Base-by-base conservation (phyloP, 1,140 invertebrate genomes). In the Sarcophaga peregrina region DNA sequence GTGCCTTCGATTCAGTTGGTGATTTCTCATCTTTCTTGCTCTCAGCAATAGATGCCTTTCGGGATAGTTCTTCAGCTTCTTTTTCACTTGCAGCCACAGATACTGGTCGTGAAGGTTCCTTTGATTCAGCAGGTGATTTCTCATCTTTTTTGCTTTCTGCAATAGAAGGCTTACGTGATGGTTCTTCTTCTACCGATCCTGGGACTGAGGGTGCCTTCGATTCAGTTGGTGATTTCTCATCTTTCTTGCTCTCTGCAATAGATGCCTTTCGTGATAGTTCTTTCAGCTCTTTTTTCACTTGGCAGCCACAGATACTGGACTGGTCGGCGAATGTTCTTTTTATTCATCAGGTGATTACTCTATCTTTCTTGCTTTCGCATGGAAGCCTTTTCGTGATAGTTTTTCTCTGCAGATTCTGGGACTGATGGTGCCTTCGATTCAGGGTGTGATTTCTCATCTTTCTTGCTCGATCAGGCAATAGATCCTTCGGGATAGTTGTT, bases 401-500 rank as follows among this genome's bases (percentile, higher is more conserved):
- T 68, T n/a, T 25, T n/a, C 58, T 84, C 80, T 8, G 83, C 13
- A 76, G 85, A 84, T 15, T 84, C 84, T 0, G 68, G 84, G 0
- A 85, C 85, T 0, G 86, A 87, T n/a, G 75, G 20, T 48, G 75
- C 0, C 80, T 84, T 15, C 86, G 85, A 87, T 17, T 46, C n/a
- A 62, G 20, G 13, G 13, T 82, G 68, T 0, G 82, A 78, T 68
- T 80, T 81, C 48, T 83, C 62, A 8, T 54, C 78, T 15, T 74
- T 62, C 8, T 48, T 50, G 46, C 72, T 75, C 15, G n/a, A n/a
- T 78, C 80, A 58, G 48, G 48, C 83, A 4, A 52, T 17, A 5
- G 87, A 87, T 52, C 5, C 82, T 85, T 11, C 85, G 76, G 3
- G 87, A 86, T 13, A 46, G 17, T n/a, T 85, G 84, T 17, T 81